phyloP scores from a whole-genome alignment of 2,888 invertebrate genomes.

The Prosopocoilus inquinatus region DNA sequence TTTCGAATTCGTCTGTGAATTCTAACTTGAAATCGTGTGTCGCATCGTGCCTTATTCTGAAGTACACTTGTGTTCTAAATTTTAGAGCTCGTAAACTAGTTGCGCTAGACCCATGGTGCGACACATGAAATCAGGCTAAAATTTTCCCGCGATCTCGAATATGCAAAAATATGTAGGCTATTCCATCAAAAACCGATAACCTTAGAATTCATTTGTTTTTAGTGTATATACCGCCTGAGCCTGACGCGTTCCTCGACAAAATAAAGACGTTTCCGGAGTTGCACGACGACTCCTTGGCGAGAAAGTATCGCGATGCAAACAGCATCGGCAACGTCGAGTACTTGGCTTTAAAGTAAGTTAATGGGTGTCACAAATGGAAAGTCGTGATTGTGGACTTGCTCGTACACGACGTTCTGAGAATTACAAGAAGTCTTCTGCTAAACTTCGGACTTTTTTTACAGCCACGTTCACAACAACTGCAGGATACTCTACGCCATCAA shows the following conservation, averaged over 20 bases:
- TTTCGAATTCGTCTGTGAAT: too few species aligned
- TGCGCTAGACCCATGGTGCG: too few species aligned
- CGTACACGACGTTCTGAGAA: background rate
- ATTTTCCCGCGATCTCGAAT: too few species aligned
- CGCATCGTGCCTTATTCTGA: too few species aligned
- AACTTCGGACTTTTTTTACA: conserved; percentile 9
- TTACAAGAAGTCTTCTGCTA: background rate
- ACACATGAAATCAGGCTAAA: too few species aligned
- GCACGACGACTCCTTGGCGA: conserved; percentile 74
- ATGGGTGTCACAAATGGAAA: too few species aligned
- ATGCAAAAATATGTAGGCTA: too few species aligned
- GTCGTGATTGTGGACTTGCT: too few species aligned
- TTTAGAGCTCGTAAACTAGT: too few species aligned
- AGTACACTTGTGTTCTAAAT: too few species aligned
- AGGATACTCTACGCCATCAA: conserved; percentile 72
- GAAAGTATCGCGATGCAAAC: conserved; percentile 55
- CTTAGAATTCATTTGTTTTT: conserved; percentile 33
- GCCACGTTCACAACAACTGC: conserved; percentile 42
- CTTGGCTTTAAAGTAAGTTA: conserved; percentile 39
- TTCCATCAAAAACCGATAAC: too few species aligned
- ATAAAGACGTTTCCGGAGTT: conserved; percentile 78
- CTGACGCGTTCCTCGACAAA: conserved; percentile 67
- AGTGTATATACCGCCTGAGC: conserved; percentile 71
- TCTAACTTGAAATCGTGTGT: too few species aligned
- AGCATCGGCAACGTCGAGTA: conserved; percentile 43